These are phyloP conservation scores for Drosophila willistoni DNA, from an alignment of 1,140 invertebrate species.

Conservation along the genomic window DNA sequence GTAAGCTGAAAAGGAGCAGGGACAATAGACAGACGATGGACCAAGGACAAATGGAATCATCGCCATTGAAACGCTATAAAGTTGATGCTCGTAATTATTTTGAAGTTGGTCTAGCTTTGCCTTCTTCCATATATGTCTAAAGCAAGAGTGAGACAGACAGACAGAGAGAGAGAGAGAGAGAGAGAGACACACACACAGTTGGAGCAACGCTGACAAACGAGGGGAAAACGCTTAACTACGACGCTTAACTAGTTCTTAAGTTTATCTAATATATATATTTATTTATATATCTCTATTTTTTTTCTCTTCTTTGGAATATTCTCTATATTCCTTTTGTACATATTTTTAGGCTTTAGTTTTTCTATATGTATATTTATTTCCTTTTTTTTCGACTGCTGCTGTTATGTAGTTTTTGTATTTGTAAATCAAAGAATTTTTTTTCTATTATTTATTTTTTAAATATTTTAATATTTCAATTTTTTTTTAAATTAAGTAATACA, in stretches of 20 bases:
- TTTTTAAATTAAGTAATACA: conserved; percentile 19
- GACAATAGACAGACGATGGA: conserved; percentile 7
- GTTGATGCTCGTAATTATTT: conserved; percentile 74
- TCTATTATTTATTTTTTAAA: conserved; percentile 63
- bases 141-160: neutral
- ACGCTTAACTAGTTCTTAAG: conserved; percentile 82
- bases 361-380: conserved; percentile 28
- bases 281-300: too few relatives aligned
- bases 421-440: conserved; percentile 48
- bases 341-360: conserved; percentile 23
- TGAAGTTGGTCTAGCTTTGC: conserved; percentile 75
- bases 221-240: conserved; percentile 81
- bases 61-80: conserved; percentile 70
- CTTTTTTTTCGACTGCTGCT: conserved; percentile 63
- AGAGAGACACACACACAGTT: conserved; percentile 12
- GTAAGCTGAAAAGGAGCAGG: conserved; percentile 44
- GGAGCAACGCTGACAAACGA: conserved; percentile 76
- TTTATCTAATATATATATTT: neutral
- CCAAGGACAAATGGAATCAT: conserved; percentile 31
- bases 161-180: neutral
- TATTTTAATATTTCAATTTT: conserved; percentile 23
- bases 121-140: conserved; percentile 75
- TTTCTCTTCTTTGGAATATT: too few relatives aligned
- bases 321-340: conserved; percentile 22
- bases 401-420: conserved; percentile 79